Evolutionary conservation across 2,888 invertebrate species (phyloP).

Genomic region (Philaethria dido): DNA sequence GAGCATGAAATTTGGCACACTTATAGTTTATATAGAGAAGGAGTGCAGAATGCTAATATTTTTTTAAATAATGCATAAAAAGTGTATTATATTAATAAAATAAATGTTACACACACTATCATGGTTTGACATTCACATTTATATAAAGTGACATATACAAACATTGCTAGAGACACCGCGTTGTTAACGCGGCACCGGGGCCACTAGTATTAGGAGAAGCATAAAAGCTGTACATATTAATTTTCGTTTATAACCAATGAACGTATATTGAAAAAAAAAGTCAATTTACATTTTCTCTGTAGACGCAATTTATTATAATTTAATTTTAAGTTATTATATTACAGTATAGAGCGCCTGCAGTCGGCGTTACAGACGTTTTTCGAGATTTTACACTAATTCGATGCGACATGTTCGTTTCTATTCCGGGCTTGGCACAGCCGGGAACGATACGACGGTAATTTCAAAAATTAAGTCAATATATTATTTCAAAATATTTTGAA

Average conservation of each 20-base stretch:
- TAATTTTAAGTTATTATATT: conserved; percentile 25
- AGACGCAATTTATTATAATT: conserved; percentile 30
- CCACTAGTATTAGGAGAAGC: no score
- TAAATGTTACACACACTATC: no score
- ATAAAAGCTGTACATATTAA: not conserved
- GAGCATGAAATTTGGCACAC: no score
- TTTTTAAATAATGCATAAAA: no score
- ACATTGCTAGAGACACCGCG: no score
- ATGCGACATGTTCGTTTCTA: conserved; percentile 77
- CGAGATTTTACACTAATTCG: conserved; percentile 77
- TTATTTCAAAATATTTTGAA: conserved; percentile 19
- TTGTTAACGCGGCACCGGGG: no score
- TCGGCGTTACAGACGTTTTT: conserved; percentile 66
- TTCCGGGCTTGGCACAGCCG: conserved; percentile 65
- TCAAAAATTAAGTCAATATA: conserved; percentile 34
- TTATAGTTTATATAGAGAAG: no score
- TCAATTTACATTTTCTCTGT: not conserved
- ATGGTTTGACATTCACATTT: no score
- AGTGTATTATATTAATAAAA: no score
- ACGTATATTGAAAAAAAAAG: conserved; percentile 8
- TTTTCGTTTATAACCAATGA: not conserved
- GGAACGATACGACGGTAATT: conserved; percentile 43
- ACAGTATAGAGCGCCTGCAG: conserved; percentile 49
- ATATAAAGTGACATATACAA: no score
- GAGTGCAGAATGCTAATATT: no score